Percentiles rank a stretch among this genome's conserved stretches.
Conservation (phyloP, 2,113 vertebrate genomes). For the Capreolus pygargus region DNA sequence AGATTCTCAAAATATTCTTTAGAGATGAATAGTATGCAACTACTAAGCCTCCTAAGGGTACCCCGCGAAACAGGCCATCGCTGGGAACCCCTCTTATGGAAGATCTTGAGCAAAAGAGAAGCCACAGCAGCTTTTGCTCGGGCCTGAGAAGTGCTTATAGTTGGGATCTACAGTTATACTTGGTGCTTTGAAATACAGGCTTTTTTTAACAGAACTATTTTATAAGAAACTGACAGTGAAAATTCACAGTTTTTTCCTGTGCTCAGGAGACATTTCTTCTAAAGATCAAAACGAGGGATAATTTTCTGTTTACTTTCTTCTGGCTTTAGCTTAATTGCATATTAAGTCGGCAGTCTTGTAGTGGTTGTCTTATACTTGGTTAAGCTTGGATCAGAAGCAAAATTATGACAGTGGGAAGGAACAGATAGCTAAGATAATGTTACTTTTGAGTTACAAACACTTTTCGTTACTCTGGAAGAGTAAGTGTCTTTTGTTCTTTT, state of each 20-base stretch:
- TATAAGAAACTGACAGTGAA: background rate
- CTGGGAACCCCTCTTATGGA: background rate
- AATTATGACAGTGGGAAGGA: constrained; percentile 34
- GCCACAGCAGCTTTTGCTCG: background rate
- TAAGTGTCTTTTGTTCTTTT: constrained; percentile 50
- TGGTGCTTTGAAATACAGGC: background rate
- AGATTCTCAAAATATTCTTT: background rate
- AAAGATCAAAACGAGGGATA: background rate
- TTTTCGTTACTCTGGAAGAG: constrained; percentile 6
- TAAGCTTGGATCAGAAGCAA: constrained; percentile 47
- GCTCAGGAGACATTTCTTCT: background rate
- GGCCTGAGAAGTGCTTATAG: background rate
- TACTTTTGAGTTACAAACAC: constrained; percentile 7
- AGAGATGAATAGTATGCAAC: background rate
- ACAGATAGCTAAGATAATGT: constrained; percentile 31
- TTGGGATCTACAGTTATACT: background rate
- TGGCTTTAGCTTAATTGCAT: background rate
- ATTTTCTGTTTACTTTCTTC: background rate
- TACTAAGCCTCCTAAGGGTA: background rate
- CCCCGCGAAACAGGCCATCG: background rate
- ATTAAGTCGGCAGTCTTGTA: background rate
- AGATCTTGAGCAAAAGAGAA: background rate
- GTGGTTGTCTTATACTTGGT: background rate
- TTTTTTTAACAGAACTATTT: background rate
- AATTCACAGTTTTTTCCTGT: background rate